Percentiles rank a stretch among this genome's conserved stretches.
Evolutionary conservation across 2,888 invertebrate species (phyloP).

Genomic region (Caenorhabditis zanzibari): DNA sequence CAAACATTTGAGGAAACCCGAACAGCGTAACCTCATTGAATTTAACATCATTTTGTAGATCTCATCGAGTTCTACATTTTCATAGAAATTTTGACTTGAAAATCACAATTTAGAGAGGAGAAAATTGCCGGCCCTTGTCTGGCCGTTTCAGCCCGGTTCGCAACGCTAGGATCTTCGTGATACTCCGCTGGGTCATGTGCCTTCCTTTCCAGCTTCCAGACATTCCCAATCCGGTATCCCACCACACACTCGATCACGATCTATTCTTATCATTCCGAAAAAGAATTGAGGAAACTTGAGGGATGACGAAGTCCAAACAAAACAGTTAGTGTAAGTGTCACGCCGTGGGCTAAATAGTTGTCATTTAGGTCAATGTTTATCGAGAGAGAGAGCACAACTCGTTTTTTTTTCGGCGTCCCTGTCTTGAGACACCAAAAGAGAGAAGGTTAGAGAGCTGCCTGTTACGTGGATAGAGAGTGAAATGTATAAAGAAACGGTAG

Average conservation of each 20-base stretch:
- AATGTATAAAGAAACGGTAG: constrained; percentile 54
- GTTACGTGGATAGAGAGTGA: constrained; percentile 41
- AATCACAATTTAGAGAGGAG: no score
- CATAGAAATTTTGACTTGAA: no score
- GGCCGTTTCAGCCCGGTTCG: no score
- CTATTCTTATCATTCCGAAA: constrained; percentile 42
- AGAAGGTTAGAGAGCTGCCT: constrained; percentile 34
- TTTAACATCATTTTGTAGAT: no score
- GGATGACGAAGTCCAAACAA: constrained; percentile 64
- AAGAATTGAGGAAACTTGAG: not conserved
- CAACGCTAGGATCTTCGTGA: no score
- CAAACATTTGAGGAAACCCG: no score
- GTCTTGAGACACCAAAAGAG: constrained; percentile 18
- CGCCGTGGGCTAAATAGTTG: constrained; percentile 62
- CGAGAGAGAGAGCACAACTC: constrained; percentile 36
- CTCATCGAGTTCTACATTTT: no score
- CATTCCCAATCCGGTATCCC: constrained; percentile 18
- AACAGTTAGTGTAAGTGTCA: constrained; percentile 63
- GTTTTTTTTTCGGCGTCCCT: constrained; percentile 40
- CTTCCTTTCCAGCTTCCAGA: not conserved
- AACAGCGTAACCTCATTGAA: no score
- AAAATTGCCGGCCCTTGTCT: no score
- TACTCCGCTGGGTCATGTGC: not conserved
- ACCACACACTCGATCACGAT: constrained; percentile 49
- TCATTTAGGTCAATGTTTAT: constrained; percentile 65